Percentiles rank a stretch among this genome's conserved stretches.
phyloP scores from a whole-genome alignment of 2,888 invertebrate species.

The Strigamia crassipes region DNA sequence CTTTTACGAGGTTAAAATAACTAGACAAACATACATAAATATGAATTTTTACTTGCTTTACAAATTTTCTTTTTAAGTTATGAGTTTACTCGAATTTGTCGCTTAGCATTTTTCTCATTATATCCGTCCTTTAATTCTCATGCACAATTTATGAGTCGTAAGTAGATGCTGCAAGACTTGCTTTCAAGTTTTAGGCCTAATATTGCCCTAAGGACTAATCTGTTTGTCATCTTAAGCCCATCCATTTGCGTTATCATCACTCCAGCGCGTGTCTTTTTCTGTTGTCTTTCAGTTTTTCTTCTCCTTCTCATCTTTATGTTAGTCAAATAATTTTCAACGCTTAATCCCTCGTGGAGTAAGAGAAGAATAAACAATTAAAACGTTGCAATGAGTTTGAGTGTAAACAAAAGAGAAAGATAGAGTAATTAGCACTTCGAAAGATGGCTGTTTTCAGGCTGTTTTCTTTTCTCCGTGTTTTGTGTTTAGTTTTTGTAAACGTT shows the following conservation, averaged over 20 bases:
- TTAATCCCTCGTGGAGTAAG: neutral
- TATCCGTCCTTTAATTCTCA: neutral
- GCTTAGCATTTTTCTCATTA: neutral
- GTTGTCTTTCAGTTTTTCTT: neutral
- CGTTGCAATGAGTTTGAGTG: neutral
- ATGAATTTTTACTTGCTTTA: neutral
- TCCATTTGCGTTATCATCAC: constrained; percentile 39
- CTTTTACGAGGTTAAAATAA: neutral
- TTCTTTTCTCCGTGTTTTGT: too few relatives aligned
- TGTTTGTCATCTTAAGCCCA: constrained; percentile 40
- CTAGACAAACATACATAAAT: neutral
- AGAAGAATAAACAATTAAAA: constrained; percentile 21
- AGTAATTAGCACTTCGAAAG: too few relatives aligned
- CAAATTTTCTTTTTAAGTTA: neutral
- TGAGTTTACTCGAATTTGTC: neutral
- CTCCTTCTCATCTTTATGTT: neutral
- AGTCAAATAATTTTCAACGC: neutral
- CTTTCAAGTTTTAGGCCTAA: constrained; percentile 38
- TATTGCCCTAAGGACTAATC: constrained; percentile 35
- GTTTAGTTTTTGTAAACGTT: too few relatives aligned
- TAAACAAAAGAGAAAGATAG: neutral
- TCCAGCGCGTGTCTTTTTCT: constrained; percentile 3
- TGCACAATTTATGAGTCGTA: constrained; percentile 38
- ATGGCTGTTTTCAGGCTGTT: too few relatives aligned
- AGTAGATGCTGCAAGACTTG: constrained; percentile 29